Evolutionary conservation across 1,140 invertebrate species (phyloP), one percentile per base, ranked within the genome.

Genomic region (Hyposmocoma kahamanoa): DNA sequence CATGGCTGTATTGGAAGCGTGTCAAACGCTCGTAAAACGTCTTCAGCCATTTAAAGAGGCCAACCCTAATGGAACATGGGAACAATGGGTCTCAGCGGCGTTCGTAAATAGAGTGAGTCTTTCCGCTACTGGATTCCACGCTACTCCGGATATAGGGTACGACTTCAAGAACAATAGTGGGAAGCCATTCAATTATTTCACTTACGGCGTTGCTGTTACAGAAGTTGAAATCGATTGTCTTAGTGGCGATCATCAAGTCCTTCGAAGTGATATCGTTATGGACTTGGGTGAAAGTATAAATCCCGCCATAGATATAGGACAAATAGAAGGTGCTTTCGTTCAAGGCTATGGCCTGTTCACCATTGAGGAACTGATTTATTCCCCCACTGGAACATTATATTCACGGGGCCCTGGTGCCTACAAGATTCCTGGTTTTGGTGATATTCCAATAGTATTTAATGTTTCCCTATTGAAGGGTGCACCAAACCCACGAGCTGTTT

Each of bases 301-400:
- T 87, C 97, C 97, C 19, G 96, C 96, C 0, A 97, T 98, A 61
- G 97, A 99, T 63, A 95, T 98, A 68, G 97, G 97, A 0, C 97
- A 98, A 87, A 92, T 98, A 19, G 97, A 98, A 88, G 97, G 97
- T 22, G 97, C 89, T 0, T 98, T 97, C 65, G 90, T 95, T 59
- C 97, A 98, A 89, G 97, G 97, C 0, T 96, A 97, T 68, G 97
- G 97, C 2, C 72, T 98, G 30, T 98, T 95, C 67, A 95, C 95
- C 1, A 86, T 98, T 56, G 97, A 98, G 84, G 95, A 98, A 75
- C 86, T 96, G 8, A 91, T 95, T 42, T 95, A 94, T 67, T 94
- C 95, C 0, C 94, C 95, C 0, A 90, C 90, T 44, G 97, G 97
- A 19, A 91, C 88, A 19, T 75, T 97, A 19, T 92, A 91, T 47